A percentile compares a stretch with the other conserved stretches of the same genome.
These are phyloP conservation scores for Cinclus cinclus DNA, from an alignment of 2,113 vertebrate genomes.

Conservation along the genomic window DNA sequence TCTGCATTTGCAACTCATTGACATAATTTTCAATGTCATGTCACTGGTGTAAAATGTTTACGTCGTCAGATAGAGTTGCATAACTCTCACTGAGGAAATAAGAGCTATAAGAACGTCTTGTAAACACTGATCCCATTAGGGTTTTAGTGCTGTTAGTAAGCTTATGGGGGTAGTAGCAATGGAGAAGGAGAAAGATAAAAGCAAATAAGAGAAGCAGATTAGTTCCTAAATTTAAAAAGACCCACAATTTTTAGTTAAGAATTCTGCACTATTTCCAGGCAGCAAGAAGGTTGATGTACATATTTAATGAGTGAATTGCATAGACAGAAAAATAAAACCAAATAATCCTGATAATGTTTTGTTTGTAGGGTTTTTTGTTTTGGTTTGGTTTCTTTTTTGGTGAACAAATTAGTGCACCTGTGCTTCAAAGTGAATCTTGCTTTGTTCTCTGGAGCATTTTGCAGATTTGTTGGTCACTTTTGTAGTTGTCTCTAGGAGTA, in stretches of 20 bases:
- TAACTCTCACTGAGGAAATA: not conserved
- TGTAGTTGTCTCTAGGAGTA: not conserved
- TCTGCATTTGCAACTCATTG: not conserved
- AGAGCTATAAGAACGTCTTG: not conserved
- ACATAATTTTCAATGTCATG: not conserved
- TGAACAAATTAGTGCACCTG: not conserved
- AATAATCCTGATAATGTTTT: not conserved
- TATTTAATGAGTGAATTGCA: not conserved
- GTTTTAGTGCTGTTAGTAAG: constrained; percentile 4
- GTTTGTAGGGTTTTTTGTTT: not conserved
- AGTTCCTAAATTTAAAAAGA: not conserved
- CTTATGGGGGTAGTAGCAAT: not conserved
- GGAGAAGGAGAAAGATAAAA: not conserved
- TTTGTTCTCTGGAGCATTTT: not conserved
- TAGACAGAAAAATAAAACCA: not conserved
- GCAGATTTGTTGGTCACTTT: not conserved
- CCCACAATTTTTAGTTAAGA: not conserved
- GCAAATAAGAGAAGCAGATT: not conserved
- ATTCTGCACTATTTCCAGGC: not conserved
- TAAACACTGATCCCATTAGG: not conserved
- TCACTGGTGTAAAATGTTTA: not conserved
- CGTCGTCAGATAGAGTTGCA: not conserved
- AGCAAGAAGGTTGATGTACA: not conserved
- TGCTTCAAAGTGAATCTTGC: not conserved
- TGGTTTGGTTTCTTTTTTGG: not conserved